Evolutionary conservation across 2,888 invertebrate species (phyloP).

Genomic region (Omphaloscelis lunosa): DNA sequence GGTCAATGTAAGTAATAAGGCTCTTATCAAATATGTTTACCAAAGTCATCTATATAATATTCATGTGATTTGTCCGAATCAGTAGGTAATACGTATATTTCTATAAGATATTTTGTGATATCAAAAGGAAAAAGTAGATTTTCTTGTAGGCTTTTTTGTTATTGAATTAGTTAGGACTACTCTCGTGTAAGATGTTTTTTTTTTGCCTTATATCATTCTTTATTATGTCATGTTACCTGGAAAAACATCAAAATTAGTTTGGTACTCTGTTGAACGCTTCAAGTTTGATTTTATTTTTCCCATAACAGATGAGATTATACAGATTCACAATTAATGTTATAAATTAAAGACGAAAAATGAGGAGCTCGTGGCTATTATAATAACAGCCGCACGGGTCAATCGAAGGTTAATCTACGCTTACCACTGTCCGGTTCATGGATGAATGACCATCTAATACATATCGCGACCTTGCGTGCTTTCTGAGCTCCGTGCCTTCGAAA

Average conservation of each 20-base stretch:
- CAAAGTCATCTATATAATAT: constrained; percentile 39
- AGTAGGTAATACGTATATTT: constrained; percentile 18
- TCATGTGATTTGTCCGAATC: constrained; percentile 21
- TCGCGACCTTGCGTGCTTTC: too few species aligned
- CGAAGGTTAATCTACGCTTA: too few species aligned
- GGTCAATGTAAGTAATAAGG: constrained; percentile 51
- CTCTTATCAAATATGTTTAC: constrained; percentile 47
- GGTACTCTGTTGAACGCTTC: not conserved
- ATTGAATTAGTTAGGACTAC: constrained; percentile 25
- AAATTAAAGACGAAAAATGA: too few species aligned
- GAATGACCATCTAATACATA: too few species aligned
- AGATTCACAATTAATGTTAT: too few species aligned
- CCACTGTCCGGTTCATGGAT: too few species aligned
- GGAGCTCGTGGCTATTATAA: too few species aligned
- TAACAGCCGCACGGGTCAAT: too few species aligned
- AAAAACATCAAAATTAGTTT: not conserved
- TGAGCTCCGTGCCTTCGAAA: too few species aligned
- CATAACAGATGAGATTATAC: too few species aligned
- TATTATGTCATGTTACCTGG: not conserved
- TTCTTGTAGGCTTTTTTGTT: constrained; percentile 21
- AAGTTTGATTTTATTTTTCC: too few species aligned
- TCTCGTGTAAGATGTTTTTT: not conserved
- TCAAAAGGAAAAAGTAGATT: constrained; percentile 5
- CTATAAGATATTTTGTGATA: constrained; percentile 19
- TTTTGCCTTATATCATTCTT: not conserved